Conservation (phyloP, 2,888 invertebrate species). For the Lepidochrysops patricia region DNA sequence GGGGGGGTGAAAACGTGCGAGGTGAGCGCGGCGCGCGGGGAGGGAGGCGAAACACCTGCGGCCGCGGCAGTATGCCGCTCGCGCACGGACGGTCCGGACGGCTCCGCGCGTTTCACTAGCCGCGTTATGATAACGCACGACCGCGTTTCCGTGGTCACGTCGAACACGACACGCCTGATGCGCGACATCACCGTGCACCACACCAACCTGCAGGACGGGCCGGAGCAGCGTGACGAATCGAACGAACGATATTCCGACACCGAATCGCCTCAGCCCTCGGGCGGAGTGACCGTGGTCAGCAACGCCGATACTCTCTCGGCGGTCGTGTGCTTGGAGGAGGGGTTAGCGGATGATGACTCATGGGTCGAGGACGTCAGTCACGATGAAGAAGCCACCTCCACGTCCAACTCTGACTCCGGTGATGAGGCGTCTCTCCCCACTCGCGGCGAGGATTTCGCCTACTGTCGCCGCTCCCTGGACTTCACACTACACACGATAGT, state of each 20-base stretch:
- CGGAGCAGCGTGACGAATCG: conserved; percentile 46
- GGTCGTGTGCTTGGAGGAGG: conserved; percentile 86
- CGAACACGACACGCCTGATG: conserved; percentile 83
- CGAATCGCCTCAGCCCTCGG: conserved; percentile 63
- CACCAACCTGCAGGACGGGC: conserved; percentile 76
- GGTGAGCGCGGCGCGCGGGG: conserved; percentile 61
- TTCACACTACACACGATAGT: conserved; percentile 94
- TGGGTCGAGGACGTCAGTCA: conserved; percentile 93
- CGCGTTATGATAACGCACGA: conserved; percentile 93
- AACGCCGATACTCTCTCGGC: conserved; percentile 81
- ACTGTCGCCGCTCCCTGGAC: conserved; percentile 87
- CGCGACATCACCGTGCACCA: conserved; percentile 78
- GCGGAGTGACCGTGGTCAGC: conserved; percentile 80
- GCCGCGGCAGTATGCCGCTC: conserved; percentile 67
- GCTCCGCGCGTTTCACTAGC: conserved; percentile 85
- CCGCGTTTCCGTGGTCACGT: conserved; percentile 83
- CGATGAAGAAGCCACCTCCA: conserved; percentile 81
- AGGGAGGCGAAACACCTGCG: conserved; percentile 69
- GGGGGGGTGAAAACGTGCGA: conserved; percentile 64
- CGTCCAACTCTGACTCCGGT: conserved; percentile 80
- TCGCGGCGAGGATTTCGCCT: conserved; percentile 87
- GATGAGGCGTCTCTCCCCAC: conserved; percentile 81
- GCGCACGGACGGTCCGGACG: conserved; percentile 72
- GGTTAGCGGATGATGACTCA: conserved; percentile 91
- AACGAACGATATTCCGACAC: conserved; percentile 62